Evolutionary conservation across 2,797 vertebrate genomes (phyloP).

Genomic region (Pipistrellus pygmaeus): DNA sequence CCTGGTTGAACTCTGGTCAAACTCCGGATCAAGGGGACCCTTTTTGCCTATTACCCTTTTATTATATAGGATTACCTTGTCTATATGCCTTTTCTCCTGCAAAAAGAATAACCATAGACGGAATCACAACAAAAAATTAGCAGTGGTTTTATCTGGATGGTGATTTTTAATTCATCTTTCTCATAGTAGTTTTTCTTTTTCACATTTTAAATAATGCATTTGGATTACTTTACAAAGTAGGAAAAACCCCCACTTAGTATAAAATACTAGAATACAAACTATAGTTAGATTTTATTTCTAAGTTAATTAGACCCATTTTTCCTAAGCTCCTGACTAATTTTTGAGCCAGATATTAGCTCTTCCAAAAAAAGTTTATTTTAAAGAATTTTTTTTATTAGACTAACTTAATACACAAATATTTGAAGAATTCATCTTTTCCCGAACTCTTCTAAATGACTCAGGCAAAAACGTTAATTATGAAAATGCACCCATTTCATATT

Average conservation of each 20-base stretch:
- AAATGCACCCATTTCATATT: not conserved
- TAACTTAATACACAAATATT: conserved; percentile 41
- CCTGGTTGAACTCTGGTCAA: too few relatives aligned
- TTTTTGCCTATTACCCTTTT: too few relatives aligned
- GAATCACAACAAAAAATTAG: not conserved
- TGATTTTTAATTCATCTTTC: not conserved
- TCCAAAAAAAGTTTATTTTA: conserved; percentile 41
- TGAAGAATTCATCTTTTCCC: not conserved
- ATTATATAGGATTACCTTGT: not conserved
- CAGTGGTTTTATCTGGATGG: not conserved
- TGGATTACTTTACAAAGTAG: not conserved
- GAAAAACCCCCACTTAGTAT: not conserved
- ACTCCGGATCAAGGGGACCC: too few relatives aligned
- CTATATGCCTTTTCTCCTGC: not conserved
- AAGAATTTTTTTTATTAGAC: conserved; percentile 25
- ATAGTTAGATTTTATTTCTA: not conserved
- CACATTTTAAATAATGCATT: not conserved
- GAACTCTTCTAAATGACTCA: conserved; percentile 40
- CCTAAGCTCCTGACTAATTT: not conserved
- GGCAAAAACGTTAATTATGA: conserved; percentile 32
- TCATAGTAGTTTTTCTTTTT: not conserved
- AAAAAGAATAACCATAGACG: not conserved
- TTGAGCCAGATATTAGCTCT: not conserved
- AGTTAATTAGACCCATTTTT: not conserved
- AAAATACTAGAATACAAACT: conserved; percentile 14